Evolutionary conservation across 2,888 invertebrate genomes (phyloP), one percentile per base, ranked within the genome.

Genomic region (Oxystoma pomonae): DNA sequence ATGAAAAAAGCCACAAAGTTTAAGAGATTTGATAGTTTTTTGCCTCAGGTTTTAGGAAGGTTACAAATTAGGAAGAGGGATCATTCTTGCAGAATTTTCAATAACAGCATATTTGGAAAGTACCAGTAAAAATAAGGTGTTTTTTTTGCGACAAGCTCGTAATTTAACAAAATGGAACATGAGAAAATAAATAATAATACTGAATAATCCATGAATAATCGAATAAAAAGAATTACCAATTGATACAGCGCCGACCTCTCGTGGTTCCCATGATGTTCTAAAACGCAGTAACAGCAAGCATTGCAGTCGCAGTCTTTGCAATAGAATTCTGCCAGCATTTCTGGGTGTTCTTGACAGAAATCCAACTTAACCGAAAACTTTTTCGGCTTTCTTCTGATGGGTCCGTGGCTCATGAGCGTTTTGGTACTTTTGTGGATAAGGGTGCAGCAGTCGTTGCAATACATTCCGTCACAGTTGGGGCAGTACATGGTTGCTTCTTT

Each of bases 251-350:
- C 49, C 0, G 73, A 60, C 51, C 73, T 70, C 0, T 67, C 65
- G 68, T 83, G 83, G 1, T 72, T 74, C 1, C 69, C 70, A 69
- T 84, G 83, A 0, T 65, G 67, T 0, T 72, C 66, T 3, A 83
- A 50, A 60, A 78, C 73, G 65, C 83, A 84, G 57, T 80, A 77
- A n/a, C 80, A 76, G 63, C 84, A 84, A 1, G 73, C 69, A 1
- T 72, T 67, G 20, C 66, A 57, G n/a, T 76, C 64, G 68, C 84
- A 84, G 12, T 74, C 70, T 1, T 69, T 71, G 65, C 84, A 84
- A 63, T 74, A 76, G 69, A 81, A 80, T 17, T 80, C 81, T 19
- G 77, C 21, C 1, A 70, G 60, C 61, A 75, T 69, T 1, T 69
- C 65, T 2, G 66, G 55, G 70, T 82, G 82, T 49, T 69, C 68